phyloP scores from a whole-genome alignment of 1,140 invertebrate species.

The Bombus difficillimus region DNA sequence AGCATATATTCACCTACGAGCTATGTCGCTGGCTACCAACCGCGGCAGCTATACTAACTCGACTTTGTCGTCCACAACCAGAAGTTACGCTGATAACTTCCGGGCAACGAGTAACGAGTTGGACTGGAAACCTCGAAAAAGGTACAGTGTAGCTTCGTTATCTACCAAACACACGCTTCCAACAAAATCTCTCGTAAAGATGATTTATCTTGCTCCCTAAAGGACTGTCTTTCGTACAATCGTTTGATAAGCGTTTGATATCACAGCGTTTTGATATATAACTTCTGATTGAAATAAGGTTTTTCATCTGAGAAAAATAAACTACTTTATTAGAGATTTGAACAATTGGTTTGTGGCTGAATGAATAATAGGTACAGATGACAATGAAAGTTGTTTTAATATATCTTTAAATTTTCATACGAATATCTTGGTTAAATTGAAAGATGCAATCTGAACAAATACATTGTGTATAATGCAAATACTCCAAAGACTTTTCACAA shows the following conservation, averaged over 20 bases:
- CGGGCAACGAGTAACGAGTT: slow-evolving; percentile 29
- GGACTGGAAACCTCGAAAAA: slow-evolving; percentile 22
- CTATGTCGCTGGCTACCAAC: slow-evolving; percentile 18
- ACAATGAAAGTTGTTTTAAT: no score
- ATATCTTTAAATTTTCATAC: no score
- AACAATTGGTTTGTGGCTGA: no score
- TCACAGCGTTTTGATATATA: background rate
- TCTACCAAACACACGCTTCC: slow-evolving; percentile 9
- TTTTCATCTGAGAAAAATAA: background rate
- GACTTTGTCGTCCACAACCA: slow-evolving; percentile 35
- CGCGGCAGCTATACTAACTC: slow-evolving; percentile 16
- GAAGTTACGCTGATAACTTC: slow-evolving; percentile 51
- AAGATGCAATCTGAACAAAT: no score
- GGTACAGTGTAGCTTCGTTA: background rate
- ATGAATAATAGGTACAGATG: no score
- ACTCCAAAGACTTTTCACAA: background rate
- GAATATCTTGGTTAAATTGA: no score
- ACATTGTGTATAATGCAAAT: no score
- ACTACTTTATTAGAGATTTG: background rate
- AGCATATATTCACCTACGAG: slow-evolving; percentile 53
- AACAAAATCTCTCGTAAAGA: background rate
- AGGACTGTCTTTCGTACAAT: background rate
- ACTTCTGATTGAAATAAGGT: background rate
- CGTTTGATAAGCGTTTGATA: background rate
- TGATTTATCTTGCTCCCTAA: background rate